Conservation (phyloP, 2,113 vertebrate species). For the Dermatemys mawii region DNA sequence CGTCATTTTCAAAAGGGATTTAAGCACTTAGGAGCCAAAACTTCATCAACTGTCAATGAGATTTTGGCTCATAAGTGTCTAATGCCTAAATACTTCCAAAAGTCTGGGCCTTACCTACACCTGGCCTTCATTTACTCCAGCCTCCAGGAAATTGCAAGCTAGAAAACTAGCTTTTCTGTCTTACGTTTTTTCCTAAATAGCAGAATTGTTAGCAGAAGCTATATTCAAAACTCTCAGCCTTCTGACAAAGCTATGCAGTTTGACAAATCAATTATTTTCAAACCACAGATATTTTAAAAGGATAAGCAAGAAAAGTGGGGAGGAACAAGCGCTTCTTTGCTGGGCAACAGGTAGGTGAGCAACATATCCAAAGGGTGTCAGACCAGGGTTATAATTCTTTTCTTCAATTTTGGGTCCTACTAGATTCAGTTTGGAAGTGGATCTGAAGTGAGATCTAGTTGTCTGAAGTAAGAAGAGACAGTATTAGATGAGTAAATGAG, state of each 20-base stretch:
- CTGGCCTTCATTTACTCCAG: accelerated
- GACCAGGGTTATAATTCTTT: accelerated
- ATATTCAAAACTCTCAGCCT: accelerated
- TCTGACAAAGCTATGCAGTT: not conserved
- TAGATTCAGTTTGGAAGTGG: accelerated
- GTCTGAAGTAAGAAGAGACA: not conserved
- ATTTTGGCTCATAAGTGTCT: not conserved
- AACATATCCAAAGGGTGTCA: not conserved
- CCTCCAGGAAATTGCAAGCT: accelerated
- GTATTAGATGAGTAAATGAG: accelerated
- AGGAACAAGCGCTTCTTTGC: not conserved
- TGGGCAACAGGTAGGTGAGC: not conserved
- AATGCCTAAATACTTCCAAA: not conserved
- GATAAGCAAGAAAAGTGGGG: not conserved
- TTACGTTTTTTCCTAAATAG: not conserved
- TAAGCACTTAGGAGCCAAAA: not conserved
- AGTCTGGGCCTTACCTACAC: accelerated
- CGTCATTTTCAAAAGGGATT: not conserved
- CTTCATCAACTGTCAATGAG: not conserved
- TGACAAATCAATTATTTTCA: accelerated
- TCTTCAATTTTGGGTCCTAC: not conserved
- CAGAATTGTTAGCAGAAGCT: not conserved
- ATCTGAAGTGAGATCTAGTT: accelerated
- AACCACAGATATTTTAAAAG: not conserved
- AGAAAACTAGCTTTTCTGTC: accelerated